Evolutionary conservation across 1,140 invertebrate species (phyloP), one percentile per base, ranked within the genome.

Genomic region (Megalonaias nervosa): DNA sequence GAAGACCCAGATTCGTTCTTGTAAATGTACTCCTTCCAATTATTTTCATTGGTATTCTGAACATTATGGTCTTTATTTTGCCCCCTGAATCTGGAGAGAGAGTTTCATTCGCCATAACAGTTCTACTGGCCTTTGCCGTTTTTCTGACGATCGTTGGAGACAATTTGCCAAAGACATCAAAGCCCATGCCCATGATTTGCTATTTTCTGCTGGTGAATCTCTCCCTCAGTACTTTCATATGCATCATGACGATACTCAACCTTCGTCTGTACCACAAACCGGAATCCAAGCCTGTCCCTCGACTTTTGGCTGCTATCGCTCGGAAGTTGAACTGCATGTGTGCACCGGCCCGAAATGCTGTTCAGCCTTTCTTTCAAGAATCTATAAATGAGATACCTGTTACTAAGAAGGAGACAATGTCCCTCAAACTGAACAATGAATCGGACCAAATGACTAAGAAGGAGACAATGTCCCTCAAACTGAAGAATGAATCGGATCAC

Each of bases 21-120:
- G 89, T 92, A 84, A 93, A 93, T 86, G 88, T 93, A 3, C 89
- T 93, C 38, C 80, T 92, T 31, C 93, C 93, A 12, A 93, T 92
- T 81, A 91, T 93, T 79, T 92, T 93, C 89, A 9, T 93, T 86
- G 92, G 92, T 0, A 85, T 89, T n/a, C 85, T 93, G 19, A 92
- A 92, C 17, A 87, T 93, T 16, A 86, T 93, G 9, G 92, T 92
- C 17, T 93, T 93, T 86, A 92, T 73, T 17, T 68, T 80, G 38
- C 79, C 79, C 13, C 11, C 56, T 17, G 79, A 80, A n/a, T 61
- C 68, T 23, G 79, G 79, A 48, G 79, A 80, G 57, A 64, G 62
- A 23, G 71, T 76, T 15, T 68, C 74, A 11, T 76, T 73, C 62
- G 31, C 61, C 11, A 76, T 80, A 14, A 73, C 74, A 14, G 69